Evolutionary conservation across 2,113 vertebrate genomes (phyloP), one percentile per base, ranked within the genome.

Genomic region (Corythoichthys intestinalis): DNA sequence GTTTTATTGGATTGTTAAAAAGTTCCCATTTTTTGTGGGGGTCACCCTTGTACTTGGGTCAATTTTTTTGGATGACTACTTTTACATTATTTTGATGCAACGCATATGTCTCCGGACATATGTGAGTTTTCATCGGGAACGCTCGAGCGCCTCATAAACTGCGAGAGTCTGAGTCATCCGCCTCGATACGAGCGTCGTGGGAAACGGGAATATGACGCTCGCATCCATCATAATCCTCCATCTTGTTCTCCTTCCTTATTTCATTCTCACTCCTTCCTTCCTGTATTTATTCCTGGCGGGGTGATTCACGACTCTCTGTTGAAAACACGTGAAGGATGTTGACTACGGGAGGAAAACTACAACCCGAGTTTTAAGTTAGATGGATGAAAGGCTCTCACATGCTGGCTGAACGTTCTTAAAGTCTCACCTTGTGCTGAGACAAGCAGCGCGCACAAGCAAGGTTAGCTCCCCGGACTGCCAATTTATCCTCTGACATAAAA

Each of bases 141-240:
- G 68, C 50, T 50, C 4, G 37, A 68, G 28, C 38, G 66, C 67
- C 71, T 62, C 78, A 58, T 56, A 75, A 84, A 76, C 72, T 80
- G 71, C 75, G 72, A 41, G 46, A 69, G 70, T 58, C 65, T 56
- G 46, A 71, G 71, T 77, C 62, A 85, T 85, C 69, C 82, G 78
- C 74, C 73, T 85, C 86, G 69, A 80, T 62, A 78, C 77, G 69
- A 75, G 74, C 69, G 1, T 73, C 69, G 52, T 38, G 52, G 72
- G 61, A 37, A 71, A 73, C 15, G 71, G 73, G 81, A 77, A 74
- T 59, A 69, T 54, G 65, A 72, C 67, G 2, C 73, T 75, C 41
- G 37, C 67, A 84, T 76, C 65, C 73, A 77, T 83, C 76, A 86
- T 53, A 68, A 64, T 67, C 71, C 73, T 65, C 56, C 39, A 67